Evolutionary conservation across 1,140 invertebrate genomes (phyloP), one percentile per base, ranked within the genome.

Genomic region (Drosophila bocqueti): DNA sequence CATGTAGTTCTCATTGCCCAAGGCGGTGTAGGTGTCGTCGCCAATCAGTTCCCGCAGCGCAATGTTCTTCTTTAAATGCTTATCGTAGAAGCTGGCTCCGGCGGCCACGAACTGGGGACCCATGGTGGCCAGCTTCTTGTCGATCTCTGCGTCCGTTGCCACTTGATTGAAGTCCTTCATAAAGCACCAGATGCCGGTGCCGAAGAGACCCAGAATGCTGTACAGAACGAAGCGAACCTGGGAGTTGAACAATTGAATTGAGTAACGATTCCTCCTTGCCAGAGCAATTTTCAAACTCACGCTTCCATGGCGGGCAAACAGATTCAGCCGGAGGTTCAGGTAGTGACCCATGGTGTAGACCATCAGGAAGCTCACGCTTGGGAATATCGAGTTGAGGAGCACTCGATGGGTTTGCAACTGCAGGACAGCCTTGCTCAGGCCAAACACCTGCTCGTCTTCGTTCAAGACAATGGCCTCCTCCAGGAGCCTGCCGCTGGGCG

Each of bases 361-460:
- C 50, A 91, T 80, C 36, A 95, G 76, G 58, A 95, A 82, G 45
- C 92, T 91, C 1, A 91, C 16, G 62, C 93, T 91, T 64, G 93
- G 93, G 79, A 94, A 94, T 6, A 93, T 54, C 4, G 93, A 94
- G 79, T 95, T 94, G 47, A 94, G 83, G 16, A 94, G 83, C 9
- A 95, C 78, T 75, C 95, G 94, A 52, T 94, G 89, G 10, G 94
- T 95, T 58, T 95, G 93, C 13, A 94, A 91, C 85, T 94, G 94
- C 58, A 95, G 86, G 47, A 97, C 94, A 93, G 97, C 95, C 66
- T 95, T 94, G 58, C 96, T 96, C 26, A 97, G 95, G 13, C 95
- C 96, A 94, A 96, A 97, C 63, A 96, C 94, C 85, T 97, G 95
- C 7, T 96, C 96, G 49, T 96, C 95, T 47, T 96, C 95, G 11